These are phyloP conservation scores for Allophyes oxyacanthae DNA, from an alignment of 2,888 invertebrate species.

Conservation along the genomic window DNA sequence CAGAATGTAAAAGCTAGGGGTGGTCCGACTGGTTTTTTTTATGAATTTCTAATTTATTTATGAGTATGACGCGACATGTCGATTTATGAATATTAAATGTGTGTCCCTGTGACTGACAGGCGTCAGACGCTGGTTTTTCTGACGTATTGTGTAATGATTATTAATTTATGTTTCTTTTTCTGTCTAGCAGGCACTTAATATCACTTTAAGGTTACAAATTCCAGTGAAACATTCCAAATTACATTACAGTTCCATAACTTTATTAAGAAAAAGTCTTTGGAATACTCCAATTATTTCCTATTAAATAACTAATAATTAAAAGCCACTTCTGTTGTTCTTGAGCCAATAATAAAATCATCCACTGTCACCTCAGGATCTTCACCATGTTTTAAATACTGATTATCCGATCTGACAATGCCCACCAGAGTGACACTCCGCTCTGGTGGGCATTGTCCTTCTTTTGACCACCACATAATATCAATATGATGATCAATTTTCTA, in stretches of 20 bases:
- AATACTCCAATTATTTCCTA: neutral
- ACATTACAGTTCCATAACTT: too few species aligned
- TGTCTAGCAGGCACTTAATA: neutral
- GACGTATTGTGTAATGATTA: constrained; percentile 36
- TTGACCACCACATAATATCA: too few species aligned
- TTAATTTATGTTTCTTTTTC: constrained; percentile 34
- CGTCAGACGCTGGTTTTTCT: constrained; percentile 57
- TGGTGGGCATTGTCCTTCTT: too few species aligned
- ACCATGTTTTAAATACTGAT: too few species aligned
- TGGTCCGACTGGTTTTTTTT: constrained; percentile 73
- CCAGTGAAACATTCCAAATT: neutral
- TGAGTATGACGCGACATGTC: constrained; percentile 75
- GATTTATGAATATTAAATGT: constrained; percentile 80
- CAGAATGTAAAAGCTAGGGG: constrained; percentile 66
- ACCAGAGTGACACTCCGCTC: too few species aligned
- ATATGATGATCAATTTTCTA: too few species aligned
- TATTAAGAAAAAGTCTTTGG: too few species aligned
- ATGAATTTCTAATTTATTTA: constrained; percentile 82
- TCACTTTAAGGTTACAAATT: neutral
- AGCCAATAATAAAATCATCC: too few species aligned
- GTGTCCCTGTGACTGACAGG: constrained; percentile 61
- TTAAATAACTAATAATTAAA: too few species aligned
- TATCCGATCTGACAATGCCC: too few species aligned
- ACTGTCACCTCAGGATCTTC: too few species aligned
- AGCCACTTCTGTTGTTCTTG: too few species aligned